These are phyloP conservation scores for Drosophila repletoides DNA, from an alignment of 1,140 invertebrate genomes.

Conservation along the genomic window DNA sequence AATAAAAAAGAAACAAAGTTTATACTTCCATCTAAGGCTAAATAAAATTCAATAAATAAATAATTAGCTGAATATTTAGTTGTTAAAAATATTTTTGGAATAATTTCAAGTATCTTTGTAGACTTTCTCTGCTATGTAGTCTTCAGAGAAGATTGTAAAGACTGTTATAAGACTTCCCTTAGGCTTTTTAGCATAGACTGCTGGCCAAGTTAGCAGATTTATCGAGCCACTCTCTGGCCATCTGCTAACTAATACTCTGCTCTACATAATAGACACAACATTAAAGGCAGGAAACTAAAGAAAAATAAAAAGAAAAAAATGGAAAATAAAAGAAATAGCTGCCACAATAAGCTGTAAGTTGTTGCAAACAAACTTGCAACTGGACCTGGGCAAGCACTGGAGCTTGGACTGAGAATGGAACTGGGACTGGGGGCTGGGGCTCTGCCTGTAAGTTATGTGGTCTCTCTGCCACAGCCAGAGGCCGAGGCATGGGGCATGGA, in stretches of 20 bases:
- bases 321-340: not conserved
- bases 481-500: not conserved
- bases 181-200: not conserved
- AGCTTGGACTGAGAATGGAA: not conserved
- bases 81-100: too few species aligned
- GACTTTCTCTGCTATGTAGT: too few species aligned
- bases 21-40: too few species aligned
- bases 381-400: not conserved
- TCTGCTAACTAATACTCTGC: constrained; percentile 11
- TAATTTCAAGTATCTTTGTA: too few species aligned
- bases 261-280: constrained; percentile 30
- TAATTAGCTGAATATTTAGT: not conserved
- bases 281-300: constrained; percentile 32
- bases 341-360: constrained; percentile 12
- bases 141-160: too few species aligned
- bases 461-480: not conserved
- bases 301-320: not conserved
- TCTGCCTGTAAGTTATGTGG: constrained; percentile 11
- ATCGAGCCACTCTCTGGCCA: not conserved
- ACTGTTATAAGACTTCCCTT: constrained; percentile 9
- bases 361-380: not conserved
- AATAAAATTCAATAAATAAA: too few species aligned
- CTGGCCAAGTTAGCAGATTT: not conserved
- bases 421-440: not conserved
- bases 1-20: too few species aligned